Base-by-base conservation (phyloP, 2,888 invertebrate species). In the Ramazzottius varieornatus region DNA sequence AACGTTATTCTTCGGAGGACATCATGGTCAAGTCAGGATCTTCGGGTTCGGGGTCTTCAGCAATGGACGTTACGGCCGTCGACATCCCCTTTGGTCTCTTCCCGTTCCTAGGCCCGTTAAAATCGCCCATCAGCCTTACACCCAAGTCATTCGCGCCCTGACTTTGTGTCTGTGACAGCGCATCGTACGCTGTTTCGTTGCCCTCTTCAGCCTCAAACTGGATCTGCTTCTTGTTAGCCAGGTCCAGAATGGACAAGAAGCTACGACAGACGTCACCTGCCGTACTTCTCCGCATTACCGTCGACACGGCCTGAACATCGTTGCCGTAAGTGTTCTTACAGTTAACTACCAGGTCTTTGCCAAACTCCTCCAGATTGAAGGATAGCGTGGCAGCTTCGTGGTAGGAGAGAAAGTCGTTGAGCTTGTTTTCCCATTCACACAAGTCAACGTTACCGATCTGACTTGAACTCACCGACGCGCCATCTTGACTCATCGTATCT, bases 311-410 rank as follows among this genome's bases (percentile, higher is more conserved):
- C 54, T 54, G 54, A 4, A 24, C 29, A 29, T 13, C 29, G 54
- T 8, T 13, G 40, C 29, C 54, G n/a, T 24, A 4, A 54, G 4
- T 8, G 4, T 29, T 8, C 8, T 54, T 8, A 54, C 54, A 13
- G 29, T 54, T 29, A 4, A 29, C 29, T 4, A 54, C 54, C 20
- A 54, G 54, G 20, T 16, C 54, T 24, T 29, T n/a, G 20, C 29
- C 54, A 24, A 24, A 54, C 29, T 54, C 54, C 54, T 54, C 54
- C 54, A 54, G 54, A 29, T 54, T 54, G 54, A 54, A 54, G 54
- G n/a, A 16, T 24, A 54, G 54, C 20, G 54, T 54, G 20, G 54
- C 29, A 8, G 13, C 4, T 29, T 54, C 54, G 54, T 54, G 54
- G 20, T 16, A 4, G 54, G 54, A 16, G 20, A 54, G 54, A 24